These are phyloP conservation scores for Cavia porcellus DNA, from an alignment of 2,113 vertebrate genomes.

Conservation along the genomic window DNA sequence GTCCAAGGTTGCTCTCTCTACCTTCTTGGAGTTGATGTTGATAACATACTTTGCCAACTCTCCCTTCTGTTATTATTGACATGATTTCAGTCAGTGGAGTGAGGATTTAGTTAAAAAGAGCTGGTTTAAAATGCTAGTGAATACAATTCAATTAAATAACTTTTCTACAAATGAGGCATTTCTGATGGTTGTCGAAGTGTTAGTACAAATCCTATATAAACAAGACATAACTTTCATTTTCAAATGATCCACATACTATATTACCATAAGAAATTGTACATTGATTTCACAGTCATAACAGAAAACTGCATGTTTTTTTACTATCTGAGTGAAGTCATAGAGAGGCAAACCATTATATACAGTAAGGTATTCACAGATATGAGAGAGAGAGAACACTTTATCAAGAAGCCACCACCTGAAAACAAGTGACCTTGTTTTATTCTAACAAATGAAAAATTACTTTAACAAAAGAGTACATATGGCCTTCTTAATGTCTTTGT, in stretches of 20 bases:
- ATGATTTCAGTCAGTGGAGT: constrained; percentile 28
- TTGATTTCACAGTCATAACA: constrained; percentile 45
- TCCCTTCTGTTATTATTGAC: constrained; percentile 8
- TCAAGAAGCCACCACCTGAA: not conserved
- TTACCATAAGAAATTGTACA: constrained; percentile 24
- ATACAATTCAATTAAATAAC: constrained; percentile 48
- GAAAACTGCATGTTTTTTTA: constrained; percentile 41
- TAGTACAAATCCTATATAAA: constrained; percentile 14
- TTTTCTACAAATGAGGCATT: constrained; percentile 56
- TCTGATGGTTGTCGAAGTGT: not conserved
- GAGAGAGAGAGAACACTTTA: not conserved
- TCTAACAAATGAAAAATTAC: constrained; percentile 32
- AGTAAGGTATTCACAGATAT: not conserved
- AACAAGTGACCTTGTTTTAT: not conserved
- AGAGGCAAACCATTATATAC: not conserved
- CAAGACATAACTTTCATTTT: constrained; percentile 44
- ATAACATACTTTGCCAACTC: not conserved
- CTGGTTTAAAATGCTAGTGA: constrained; percentile 36
- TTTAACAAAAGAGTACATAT: not conserved
- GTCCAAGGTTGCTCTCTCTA: constrained; percentile 69
- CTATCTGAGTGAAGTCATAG: constrained; percentile 21
- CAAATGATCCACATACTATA: not conserved
- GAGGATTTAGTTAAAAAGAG: constrained; percentile 52
- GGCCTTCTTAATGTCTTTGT: not conserved
- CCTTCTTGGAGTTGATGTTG: too few relatives aligned